Conservation (phyloP, 2,888 invertebrate genomes). For the Limnephilus rhombicus region DNA sequence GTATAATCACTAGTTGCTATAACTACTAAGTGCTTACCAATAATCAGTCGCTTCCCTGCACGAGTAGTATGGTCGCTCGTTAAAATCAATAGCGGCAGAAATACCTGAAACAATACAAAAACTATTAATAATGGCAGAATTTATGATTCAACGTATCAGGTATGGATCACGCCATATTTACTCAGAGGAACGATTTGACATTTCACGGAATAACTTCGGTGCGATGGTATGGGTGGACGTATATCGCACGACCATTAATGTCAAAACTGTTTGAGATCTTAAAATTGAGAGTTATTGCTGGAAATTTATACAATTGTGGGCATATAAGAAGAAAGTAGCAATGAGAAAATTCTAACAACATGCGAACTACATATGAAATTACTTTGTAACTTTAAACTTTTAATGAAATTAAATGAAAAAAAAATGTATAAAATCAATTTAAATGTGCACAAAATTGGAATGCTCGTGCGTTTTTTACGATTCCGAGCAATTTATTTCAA, state of each 20-base stretch:
- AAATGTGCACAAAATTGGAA: too few species aligned
- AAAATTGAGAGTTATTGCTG: conserved; percentile 10
- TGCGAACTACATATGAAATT: not conserved
- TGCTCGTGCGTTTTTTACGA: too few species aligned
- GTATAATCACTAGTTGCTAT: not conserved
- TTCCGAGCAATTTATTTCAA: not conserved
- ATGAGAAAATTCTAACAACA: not conserved
- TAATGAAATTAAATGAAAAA: not conserved
- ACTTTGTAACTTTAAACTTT: not conserved
- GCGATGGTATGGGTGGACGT: conserved; percentile 19
- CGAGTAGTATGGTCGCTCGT: not conserved
- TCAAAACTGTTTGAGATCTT: conserved; percentile 37
- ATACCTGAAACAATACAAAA: conserved; percentile 45
- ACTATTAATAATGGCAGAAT: conserved; percentile 28
- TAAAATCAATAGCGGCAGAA: not conserved
- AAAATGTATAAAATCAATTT: not conserved
- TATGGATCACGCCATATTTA: conserved; percentile 34
- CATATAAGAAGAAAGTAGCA: not conserved
- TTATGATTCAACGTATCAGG: conserved; percentile 28
- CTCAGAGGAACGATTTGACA: conserved; percentile 41
- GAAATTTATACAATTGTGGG: not conserved
- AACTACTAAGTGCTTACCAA: not conserved
- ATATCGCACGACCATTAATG: conserved; percentile 43
- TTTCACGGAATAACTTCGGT: conserved; percentile 41
- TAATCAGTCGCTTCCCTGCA: not conserved